Conservation (phyloP, 2,113 vertebrate genomes). For the Morone chrysops region DNA sequence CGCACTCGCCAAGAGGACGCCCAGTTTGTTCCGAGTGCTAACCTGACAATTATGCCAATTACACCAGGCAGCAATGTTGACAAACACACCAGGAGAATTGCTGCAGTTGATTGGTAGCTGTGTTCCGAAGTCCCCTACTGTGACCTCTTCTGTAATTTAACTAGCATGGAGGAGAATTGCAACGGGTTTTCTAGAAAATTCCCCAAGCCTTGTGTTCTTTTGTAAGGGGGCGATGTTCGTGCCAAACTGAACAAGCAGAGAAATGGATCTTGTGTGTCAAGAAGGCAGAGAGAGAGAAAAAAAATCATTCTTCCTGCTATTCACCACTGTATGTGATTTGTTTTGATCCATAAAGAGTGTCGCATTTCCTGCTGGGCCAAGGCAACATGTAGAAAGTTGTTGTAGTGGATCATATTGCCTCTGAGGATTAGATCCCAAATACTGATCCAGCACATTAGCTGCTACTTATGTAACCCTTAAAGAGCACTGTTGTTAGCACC, state of each 20-base stretch:
- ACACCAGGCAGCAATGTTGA: constrained; percentile 78
- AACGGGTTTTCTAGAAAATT: constrained; percentile 73
- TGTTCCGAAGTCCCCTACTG: constrained; percentile 71
- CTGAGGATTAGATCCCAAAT: constrained; percentile 70
- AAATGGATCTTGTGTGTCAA: constrained; percentile 67
- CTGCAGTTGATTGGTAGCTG: constrained; percentile 65
- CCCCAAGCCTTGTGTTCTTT: constrained; percentile 69
- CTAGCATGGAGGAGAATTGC: constrained; percentile 72
- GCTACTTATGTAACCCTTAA: constrained; percentile 70
- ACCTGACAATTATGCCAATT: constrained; percentile 84
- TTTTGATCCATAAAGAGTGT: constrained; percentile 64
- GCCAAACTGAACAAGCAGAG: constrained; percentile 62
- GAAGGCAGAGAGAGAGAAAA: constrained; percentile 32
- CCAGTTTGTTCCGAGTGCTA: constrained; percentile 70
- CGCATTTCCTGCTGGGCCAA: constrained; percentile 52
- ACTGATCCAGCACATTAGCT: constrained; percentile 67
- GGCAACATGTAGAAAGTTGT: constrained; percentile 69
- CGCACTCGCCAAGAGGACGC: constrained; percentile 71
- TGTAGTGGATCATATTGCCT: constrained; percentile 64
- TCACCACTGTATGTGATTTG: constrained; percentile 52
- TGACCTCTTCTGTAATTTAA: constrained; percentile 81
- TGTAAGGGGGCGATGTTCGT: constrained; percentile 54
- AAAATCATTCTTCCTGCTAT: constrained; percentile 34
- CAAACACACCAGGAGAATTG: constrained; percentile 80
- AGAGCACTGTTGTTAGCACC: constrained; percentile 63